A percentile compares a stretch with the other conserved stretches of the same genome.
Evolutionary conservation across 2,888 invertebrate genomes (phyloP).

Genomic region (Eupithecia abbreviata): DNA sequence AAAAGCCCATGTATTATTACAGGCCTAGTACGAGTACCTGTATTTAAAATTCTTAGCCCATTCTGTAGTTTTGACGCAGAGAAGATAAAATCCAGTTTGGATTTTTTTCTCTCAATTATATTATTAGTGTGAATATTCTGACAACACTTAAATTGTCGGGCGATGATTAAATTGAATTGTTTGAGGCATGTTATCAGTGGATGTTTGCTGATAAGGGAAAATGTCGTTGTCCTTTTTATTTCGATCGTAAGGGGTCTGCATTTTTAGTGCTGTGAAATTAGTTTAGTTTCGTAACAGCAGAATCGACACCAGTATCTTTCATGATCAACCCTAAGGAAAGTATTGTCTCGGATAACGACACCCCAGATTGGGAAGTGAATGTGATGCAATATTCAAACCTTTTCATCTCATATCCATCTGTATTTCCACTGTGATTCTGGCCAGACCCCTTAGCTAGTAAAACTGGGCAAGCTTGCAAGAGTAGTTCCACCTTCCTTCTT

Average conservation of each 20-base stretch:
- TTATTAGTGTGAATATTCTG: background rate
- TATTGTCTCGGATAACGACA: background rate
- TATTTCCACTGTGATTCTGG: conserved; percentile 19
- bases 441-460: background rate
- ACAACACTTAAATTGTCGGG: background rate
- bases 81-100: too few relatives aligned
- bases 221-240: background rate
- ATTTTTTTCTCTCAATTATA: too few relatives aligned
- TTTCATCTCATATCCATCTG: background rate
- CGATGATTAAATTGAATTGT: background rate
- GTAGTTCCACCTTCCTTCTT: background rate
- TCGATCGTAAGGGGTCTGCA: too few relatives aligned
- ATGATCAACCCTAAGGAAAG: background rate
- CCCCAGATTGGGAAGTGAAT: background rate
- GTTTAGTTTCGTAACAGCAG: too few relatives aligned
- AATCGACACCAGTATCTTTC: background rate
- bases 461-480: background rate
- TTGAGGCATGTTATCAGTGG: background rate
- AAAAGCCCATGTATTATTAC: too few relatives aligned
- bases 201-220: background rate
- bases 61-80: too few relatives aligned
- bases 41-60: too few relatives aligned
- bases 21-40: too few relatives aligned
- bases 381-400: background rate
- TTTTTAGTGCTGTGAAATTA: background rate